Conservation (phyloP, 2,888 invertebrate species). For the Athalia rosae region DNA sequence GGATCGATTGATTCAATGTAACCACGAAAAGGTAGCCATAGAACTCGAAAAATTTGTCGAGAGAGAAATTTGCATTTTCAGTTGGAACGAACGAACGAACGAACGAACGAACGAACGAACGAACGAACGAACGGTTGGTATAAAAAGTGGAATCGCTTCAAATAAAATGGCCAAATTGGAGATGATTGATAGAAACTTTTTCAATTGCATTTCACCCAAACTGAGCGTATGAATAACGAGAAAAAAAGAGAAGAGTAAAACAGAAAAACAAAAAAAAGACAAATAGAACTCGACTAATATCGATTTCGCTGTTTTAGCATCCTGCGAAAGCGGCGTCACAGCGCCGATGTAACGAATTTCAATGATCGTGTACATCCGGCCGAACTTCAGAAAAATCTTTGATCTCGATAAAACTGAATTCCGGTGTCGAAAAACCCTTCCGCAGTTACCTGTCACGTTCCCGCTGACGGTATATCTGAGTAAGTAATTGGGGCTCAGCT, state of each 20-base stretch:
- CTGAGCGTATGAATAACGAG: constrained; percentile 35
- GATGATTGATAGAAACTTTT: constrained; percentile 40
- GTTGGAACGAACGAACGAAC: neutral
- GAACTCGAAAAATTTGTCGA: neutral
- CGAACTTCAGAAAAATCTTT: neutral
- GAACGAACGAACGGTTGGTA: no score
- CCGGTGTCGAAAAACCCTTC: no score
- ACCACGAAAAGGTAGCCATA: no score
- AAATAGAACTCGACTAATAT: neutral
- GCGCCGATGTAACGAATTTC: constrained; percentile 9
- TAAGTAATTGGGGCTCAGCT: neutral
- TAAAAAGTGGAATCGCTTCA: neutral
- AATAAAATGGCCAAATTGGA: constrained; percentile 26
- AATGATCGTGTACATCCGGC: neutral
- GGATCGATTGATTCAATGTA: no score
- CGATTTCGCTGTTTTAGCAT: constrained; percentile 1
- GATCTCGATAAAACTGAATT: neutral
- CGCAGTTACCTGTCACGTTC: no score
- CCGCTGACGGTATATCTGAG: no score
- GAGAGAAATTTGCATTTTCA: constrained; percentile 30
- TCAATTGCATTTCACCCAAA: constrained; percentile 28
- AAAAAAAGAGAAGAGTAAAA: no score
- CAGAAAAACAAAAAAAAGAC: no score
- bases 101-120: neutral
- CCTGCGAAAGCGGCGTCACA: neutral